phyloP scores from a whole-genome alignment of 2,113 vertebrate species.

The Garra rufa region DNA sequence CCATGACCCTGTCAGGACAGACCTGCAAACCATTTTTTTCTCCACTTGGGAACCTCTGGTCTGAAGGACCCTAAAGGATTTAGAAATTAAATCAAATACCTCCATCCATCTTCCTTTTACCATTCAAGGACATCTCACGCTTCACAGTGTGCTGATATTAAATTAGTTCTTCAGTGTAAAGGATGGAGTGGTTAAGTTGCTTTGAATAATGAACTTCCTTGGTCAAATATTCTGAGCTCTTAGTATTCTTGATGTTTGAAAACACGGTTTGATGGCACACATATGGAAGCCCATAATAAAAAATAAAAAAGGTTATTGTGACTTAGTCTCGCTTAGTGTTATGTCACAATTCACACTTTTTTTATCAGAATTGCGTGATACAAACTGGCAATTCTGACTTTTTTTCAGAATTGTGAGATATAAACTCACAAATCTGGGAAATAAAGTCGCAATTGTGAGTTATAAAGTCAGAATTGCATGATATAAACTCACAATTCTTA shows the following conservation, averaged over 20 bases:
- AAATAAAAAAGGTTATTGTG: too few relatives aligned
- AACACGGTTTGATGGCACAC: neutral
- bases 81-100: constrained; percentile 47
- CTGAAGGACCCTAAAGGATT: constrained; percentile 25
- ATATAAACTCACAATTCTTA: too few relatives aligned
- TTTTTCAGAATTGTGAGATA: too few relatives aligned
- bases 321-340: too few relatives aligned
- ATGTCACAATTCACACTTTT: too few relatives aligned
- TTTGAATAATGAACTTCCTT: constrained; percentile 22
- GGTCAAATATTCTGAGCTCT: neutral
- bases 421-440: too few relatives aligned
- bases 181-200: neutral
- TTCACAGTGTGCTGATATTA: constrained; percentile 12
- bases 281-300: too few relatives aligned
- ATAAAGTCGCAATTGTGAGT: too few relatives aligned
- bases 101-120: constrained; percentile 35
- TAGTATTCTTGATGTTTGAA: neutral
- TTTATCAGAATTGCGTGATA: too few relatives aligned
- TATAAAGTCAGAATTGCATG: too few relatives aligned
- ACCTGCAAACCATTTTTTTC: neutral
- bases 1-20: neutral
- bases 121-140: neutral
- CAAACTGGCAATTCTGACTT: too few relatives aligned
- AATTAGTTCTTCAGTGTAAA: constrained; percentile 14
- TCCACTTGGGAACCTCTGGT: neutral